phyloP scores from a whole-genome alignment of 2,888 invertebrate species.

The Dicyrtoma fusca region DNA sequence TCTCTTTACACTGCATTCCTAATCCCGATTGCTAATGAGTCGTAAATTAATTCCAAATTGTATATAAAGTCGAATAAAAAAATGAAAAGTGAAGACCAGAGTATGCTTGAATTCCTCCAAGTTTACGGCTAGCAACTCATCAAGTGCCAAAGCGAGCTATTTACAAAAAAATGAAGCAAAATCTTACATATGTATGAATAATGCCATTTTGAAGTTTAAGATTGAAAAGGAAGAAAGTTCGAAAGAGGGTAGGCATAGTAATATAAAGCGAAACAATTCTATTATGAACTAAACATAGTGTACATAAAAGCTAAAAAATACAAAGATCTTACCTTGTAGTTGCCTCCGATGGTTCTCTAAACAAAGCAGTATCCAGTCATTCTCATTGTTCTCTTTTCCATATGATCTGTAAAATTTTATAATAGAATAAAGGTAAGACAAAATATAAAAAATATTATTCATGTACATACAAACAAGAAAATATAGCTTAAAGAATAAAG shows the following conservation, averaged over 20 bases:
- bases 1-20: too few species aligned
- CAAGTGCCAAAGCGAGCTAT: not conserved
- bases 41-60: too few species aligned
- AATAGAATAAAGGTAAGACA: not conserved
- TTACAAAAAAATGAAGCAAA: too few species aligned
- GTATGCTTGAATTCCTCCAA: too few species aligned
- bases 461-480: constrained; percentile 11
- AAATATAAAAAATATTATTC: not conserved
- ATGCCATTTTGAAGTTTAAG: too few species aligned
- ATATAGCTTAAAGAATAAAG: too few species aligned
- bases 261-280: not conserved
- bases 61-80: too few species aligned
- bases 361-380: constrained; percentile 48
- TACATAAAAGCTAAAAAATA: not conserved
- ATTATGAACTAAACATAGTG: not conserved
- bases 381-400: constrained; percentile 42
- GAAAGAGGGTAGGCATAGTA: not conserved
- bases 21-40: too few species aligned
- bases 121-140: too few species aligned
- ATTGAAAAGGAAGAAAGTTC: not conserved
- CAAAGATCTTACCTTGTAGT: constrained; percentile 34
- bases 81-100: too few species aligned
- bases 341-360: constrained; percentile 47
- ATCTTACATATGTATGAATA: too few species aligned
- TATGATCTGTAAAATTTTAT: constrained; percentile 46